Conservation (phyloP, 2,797 vertebrate genomes). For the Poecile montanus region DNA sequence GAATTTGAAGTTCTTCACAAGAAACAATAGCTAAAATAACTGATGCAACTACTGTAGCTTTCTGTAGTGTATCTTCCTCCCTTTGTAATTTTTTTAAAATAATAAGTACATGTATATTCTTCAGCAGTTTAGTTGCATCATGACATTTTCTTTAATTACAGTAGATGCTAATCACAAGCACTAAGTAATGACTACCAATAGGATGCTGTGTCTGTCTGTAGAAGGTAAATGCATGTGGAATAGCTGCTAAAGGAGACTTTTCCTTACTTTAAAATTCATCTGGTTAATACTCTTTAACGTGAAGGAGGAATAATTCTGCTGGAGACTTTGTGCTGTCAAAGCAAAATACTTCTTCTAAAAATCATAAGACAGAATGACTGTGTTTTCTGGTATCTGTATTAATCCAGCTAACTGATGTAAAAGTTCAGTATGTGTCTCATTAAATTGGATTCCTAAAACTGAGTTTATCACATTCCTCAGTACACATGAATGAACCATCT, state of each 20-base stretch:
- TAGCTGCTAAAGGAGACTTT: neutral
- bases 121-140: neutral
- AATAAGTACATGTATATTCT: neutral
- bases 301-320: neutral
- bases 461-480: neutral
- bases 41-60: slow-evolving; percentile 29
- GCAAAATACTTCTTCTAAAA: slow-evolving; percentile 13
- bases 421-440: neutral
- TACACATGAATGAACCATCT: neutral
- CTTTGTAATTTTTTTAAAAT: neutral
- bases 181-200: neutral
- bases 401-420: neutral
- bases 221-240: neutral
- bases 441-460: neutral
- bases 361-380: neutral
- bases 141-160: slow-evolving; percentile 22
- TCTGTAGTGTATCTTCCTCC: neutral
- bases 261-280: neutral
- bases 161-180: neutral
- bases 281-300: neutral
- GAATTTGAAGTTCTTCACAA: slow-evolving; percentile 68
- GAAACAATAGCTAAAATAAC: slow-evolving; percentile 62
- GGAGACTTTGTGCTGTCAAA: slow-evolving; percentile 5
- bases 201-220: neutral
- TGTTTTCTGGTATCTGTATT: neutral